Evolutionary conservation across 2,888 invertebrate species (phyloP), one percentile per base, ranked within the genome.

Genomic region (Agrochola circellaris): DNA sequence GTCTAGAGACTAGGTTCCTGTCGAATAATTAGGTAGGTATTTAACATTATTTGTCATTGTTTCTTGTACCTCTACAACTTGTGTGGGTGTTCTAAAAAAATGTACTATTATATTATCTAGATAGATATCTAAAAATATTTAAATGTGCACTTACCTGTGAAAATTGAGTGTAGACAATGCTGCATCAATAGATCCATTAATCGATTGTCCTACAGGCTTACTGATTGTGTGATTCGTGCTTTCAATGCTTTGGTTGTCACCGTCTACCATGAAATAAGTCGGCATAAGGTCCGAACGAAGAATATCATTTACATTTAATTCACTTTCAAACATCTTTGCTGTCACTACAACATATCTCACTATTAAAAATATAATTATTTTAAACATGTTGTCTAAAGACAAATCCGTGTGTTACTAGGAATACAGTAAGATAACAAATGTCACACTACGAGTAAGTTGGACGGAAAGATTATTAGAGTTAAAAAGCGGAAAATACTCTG

Each of bases 221-320:
- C 77, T 81, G 6, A 82, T 83, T 45, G 90, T 89, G 48, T 87
- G 86, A 70, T 90, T 92, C 1, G 88, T 73, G 71, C 81, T 89
- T 23, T 87, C 84, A 45, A 89, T 77, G 62, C 82, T 89, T n/a
- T 88, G 84, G 45, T 88, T 84, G 51, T 91, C 92, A 75, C 95
- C 96, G 34, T 96, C 93, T 77, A 97, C 93, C 73, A 98, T 96
- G 79, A 98, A 95, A 83, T 97, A 97, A 0, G 97, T 97, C 0
- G 98, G 98, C 97, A 98, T 97, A 67, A 97, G 96, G 93, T 98
- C 97, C n/a, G 97, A 97, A 23, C 98, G 97, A 42, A 98, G 93
- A 89, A 98, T 98, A 93, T 98, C 98, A 82, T 98, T 97, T 11
- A 98, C 94, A 93, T 98, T 96, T 51, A 97, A 90, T 68, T 95